Conservation (phyloP, 2,797 vertebrate species). For the Arnoldichthys spilopterus region DNA sequence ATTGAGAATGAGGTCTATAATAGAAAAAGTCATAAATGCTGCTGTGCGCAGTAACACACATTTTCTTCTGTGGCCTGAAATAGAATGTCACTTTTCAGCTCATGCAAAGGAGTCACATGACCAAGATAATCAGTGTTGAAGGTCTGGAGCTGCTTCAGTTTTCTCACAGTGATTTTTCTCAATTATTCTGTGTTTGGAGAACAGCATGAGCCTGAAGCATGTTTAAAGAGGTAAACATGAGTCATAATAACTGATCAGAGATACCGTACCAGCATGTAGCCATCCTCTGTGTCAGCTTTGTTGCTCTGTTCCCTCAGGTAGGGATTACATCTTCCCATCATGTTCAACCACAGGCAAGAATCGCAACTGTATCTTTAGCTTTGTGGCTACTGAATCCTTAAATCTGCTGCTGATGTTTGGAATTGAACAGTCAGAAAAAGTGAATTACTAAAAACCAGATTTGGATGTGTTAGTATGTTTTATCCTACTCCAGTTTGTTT, state of each 20-base stretch:
- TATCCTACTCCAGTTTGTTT: too few species aligned
- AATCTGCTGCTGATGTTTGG: not conserved
- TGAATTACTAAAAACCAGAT: not conserved
- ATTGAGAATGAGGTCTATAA: not conserved
- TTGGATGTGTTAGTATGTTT: too few species aligned
- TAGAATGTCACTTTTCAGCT: constrained; percentile 30
- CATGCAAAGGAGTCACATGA: constrained; percentile 39
- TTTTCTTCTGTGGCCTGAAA: constrained; percentile 23
- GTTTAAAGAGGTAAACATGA: constrained; percentile 23
- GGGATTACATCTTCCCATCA: constrained; percentile 8
- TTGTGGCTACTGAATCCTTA: not conserved
- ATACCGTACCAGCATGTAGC: constrained; percentile 14
- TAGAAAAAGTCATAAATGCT: constrained; percentile 6
- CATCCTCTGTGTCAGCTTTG: not conserved
- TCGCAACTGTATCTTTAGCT: not conserved
- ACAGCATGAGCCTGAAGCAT: constrained; percentile 9
- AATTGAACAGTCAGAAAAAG: not conserved
- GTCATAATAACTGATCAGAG: constrained; percentile 16
- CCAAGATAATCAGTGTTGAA: constrained; percentile 22
- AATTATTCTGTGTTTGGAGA: constrained; percentile 9
- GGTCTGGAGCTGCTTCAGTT: constrained; percentile 13
- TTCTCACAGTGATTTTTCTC: not conserved
- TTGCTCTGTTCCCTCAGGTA: constrained; percentile 8
- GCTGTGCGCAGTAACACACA: not conserved
- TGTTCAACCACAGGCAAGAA: not conserved